phyloP scores from a whole-genome alignment of 2,797 vertebrate genomes.

The Myioborus melanocephalus region DNA sequence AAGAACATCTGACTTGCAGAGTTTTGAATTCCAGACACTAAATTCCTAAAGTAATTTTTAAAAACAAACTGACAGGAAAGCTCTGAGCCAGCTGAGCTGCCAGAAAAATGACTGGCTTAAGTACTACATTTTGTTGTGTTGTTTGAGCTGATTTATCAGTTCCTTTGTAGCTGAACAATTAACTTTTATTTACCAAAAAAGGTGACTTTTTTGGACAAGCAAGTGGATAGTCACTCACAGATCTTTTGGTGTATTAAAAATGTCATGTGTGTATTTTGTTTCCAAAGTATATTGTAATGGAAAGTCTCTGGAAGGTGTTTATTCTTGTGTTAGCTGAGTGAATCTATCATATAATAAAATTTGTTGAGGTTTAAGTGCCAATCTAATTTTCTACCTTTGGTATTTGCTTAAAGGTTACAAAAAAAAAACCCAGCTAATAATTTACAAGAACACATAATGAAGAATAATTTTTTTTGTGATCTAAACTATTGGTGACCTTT shows the following conservation, averaged over 20 bases:
- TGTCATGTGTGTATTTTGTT: not conserved
- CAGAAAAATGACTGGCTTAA: slow-evolving; percentile 5
- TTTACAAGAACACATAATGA: not conserved
- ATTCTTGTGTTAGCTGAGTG: not conserved
- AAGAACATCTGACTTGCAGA: slow-evolving; percentile 17
- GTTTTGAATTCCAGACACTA: slow-evolving; percentile 5
- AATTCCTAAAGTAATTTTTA: slow-evolving; percentile 1
- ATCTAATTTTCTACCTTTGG: not conserved
- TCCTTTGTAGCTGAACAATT: not conserved
- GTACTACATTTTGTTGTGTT: not conserved
- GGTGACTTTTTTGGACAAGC: not conserved
- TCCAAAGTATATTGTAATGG: not conserved
- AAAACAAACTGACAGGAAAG: not conserved
- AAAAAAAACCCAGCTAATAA: not conserved
- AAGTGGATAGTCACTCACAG: not conserved
- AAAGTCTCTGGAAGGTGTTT: not conserved
- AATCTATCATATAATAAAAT: not conserved
- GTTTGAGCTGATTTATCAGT: not conserved
- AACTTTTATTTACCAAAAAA: not conserved
- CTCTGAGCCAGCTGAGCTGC: not conserved
- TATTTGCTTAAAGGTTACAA: not conserved
- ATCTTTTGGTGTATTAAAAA: not conserved
- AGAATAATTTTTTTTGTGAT: not conserved
- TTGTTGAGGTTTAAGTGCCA: not conserved
- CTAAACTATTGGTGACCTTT: not conserved